phyloP scores from a whole-genome alignment of 2,888 invertebrate species.

The Luperina testacea region DNA sequence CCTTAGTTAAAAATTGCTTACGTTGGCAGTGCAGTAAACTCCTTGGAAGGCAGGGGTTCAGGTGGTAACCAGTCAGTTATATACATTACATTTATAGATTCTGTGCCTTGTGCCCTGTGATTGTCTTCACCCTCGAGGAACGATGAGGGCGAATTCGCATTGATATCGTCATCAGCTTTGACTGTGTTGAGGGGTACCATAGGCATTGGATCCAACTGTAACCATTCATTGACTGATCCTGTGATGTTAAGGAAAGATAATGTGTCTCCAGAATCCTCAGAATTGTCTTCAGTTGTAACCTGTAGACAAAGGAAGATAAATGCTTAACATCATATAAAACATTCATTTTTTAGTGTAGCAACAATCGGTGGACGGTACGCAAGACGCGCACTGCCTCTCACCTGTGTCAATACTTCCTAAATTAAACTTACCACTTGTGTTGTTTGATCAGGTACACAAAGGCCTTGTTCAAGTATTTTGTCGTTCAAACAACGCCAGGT shows the following conservation, averaged over 20 bases:
- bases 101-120: slow-evolving; percentile 16
- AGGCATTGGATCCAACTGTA: slow-evolving; percentile 81
- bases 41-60: slow-evolving; percentile 83
- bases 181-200: slow-evolving; percentile 67
- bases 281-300: slow-evolving; percentile 45
- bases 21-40: slow-evolving; percentile 91
- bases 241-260: slow-evolving; percentile 82
- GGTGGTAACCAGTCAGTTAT: slow-evolving; percentile 91
- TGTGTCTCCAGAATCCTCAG: slow-evolving; percentile 69
- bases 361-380: background rate
- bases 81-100: slow-evolving; percentile 74
- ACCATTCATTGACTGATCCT: slow-evolving; percentile 82
- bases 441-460: slow-evolving; percentile 87
- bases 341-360: background rate
- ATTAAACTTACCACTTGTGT: slow-evolving; percentile 72
- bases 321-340: background rate
- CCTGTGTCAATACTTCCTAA: background rate
- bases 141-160: slow-evolving; percentile 63
- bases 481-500: slow-evolving; percentile 92
- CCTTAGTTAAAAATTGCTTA: slow-evolving; percentile 82
- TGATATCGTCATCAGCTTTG: slow-evolving; percentile 59
- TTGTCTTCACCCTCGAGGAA: slow-evolving; percentile 61
- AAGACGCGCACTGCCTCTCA: background rate
- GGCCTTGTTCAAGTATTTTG: slow-evolving; percentile 91
- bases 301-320: slow-evolving; percentile 30